phyloP scores from a whole-genome alignment of 2,797 vertebrate species.

The Smutsia temminckii region DNA sequence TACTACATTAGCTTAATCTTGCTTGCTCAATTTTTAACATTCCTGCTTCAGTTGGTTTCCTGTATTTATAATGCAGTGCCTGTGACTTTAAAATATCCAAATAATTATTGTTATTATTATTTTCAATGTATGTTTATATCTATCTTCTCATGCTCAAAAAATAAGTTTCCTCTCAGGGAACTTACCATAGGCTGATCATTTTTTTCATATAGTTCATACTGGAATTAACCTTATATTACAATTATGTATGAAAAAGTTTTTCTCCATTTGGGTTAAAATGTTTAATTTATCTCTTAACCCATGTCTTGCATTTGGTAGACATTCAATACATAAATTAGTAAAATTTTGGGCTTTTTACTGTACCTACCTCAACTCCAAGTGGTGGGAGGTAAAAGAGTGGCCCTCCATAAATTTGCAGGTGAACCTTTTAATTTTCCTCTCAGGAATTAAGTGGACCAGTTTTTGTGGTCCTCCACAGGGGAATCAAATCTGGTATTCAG shows the following conservation, averaged over 20 bases:
- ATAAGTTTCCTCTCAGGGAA: background rate
- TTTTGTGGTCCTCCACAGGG: background rate
- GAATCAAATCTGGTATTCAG: constrained; percentile 2
- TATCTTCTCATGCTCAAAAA: background rate
- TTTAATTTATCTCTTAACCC: constrained; percentile 12
- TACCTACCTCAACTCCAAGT: background rate
- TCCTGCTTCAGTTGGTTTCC: background rate
- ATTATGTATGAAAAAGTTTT: background rate
- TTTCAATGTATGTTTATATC: background rate
- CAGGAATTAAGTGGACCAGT: background rate
- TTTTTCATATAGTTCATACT: background rate
- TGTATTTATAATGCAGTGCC: background rate
- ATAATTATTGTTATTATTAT: background rate
- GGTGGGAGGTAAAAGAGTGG: background rate
- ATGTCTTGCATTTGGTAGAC: background rate
- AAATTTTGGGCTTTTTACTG: background rate
- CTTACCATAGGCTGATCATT: background rate
- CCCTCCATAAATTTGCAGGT: background rate
- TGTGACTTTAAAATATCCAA: background rate
- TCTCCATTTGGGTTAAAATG: background rate
- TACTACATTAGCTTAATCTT: constrained; percentile 5
- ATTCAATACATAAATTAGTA: background rate
- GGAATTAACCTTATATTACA: background rate
- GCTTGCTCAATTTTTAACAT: constrained; percentile 23
- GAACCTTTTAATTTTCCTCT: background rate